phyloP scores from a whole-genome alignment of 2,888 invertebrate genomes.

The Chloromyia formosa region DNA sequence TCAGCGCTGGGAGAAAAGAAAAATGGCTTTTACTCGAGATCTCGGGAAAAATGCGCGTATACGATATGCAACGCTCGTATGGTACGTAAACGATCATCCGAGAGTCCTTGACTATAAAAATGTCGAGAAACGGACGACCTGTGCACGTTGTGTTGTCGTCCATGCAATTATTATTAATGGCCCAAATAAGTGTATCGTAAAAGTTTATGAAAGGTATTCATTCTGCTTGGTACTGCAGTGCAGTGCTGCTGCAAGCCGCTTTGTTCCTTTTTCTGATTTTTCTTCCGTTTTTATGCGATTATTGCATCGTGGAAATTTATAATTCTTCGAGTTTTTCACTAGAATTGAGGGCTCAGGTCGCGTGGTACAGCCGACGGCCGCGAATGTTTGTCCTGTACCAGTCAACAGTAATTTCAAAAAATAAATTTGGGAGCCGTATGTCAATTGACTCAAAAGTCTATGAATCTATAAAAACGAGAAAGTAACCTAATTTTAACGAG shows the following conservation, averaged over 20 bases:
- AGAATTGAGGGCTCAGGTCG: conserved; percentile 15
- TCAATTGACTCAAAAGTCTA: too few relatives aligned
- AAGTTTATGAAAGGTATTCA: conserved; percentile 36
- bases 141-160: conserved; percentile 12
- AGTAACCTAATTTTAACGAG: too few relatives aligned
- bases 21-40: conserved; percentile 40
- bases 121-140: conserved; percentile 11
- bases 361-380: conserved; percentile 7
- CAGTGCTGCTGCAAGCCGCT: conserved; percentile 9
- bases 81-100: conserved; percentile 6
- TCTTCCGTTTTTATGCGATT: conserved; percentile 36
- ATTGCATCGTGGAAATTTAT: conserved; percentile 14
- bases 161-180: conserved; percentile 38
- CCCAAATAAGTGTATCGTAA: conserved; percentile 28
- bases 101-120: conserved; percentile 34
- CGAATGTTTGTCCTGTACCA: too few relatives aligned
- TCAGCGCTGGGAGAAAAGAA: conserved; percentile 24
- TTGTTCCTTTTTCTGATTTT: conserved; percentile 30
- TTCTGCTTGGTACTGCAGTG: conserved; percentile 12
- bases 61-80: too few relatives aligned
- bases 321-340: neutral
- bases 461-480: too few relatives aligned
- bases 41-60: conserved; percentile 21
- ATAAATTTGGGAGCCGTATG: too few relatives aligned
- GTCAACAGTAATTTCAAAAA: too few relatives aligned